Evolutionary conservation across 2,797 vertebrate species (phyloP).

Genomic region (Arctocebus calabarensis): DNA sequence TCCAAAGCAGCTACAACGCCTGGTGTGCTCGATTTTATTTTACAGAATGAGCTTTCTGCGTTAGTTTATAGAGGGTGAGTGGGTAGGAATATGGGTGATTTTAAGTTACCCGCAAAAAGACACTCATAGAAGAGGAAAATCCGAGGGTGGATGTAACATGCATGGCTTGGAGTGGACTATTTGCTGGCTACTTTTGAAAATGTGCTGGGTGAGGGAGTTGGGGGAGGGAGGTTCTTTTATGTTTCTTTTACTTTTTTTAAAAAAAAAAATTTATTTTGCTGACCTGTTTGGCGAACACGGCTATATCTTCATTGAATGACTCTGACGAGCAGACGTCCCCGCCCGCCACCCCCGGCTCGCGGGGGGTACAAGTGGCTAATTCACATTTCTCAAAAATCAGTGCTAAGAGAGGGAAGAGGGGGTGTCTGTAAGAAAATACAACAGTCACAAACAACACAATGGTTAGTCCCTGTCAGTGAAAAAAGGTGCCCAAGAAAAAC

Average conservation of each 20-base stretch:
- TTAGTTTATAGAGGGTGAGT: neutral
- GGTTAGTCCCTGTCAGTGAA: conserved; percentile 78
- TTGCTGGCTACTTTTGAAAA: conserved; percentile 61
- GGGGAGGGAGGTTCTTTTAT: neutral
- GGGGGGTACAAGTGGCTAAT: conserved; percentile 99
- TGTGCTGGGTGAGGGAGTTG: neutral
- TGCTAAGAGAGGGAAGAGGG: conserved; percentile 99
- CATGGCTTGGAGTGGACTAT: conserved; percentile 52
- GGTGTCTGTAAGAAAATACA: conserved; percentile 97
- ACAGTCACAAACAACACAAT: conserved; percentile 89
- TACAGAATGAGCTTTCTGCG: conserved; percentile 2
- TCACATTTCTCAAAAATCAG: conserved; percentile 99
- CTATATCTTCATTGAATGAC: conserved; percentile 99
- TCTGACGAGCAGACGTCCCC: conserved; percentile 99
- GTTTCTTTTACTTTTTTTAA: neutral
- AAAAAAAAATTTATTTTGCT: conserved; percentile 85
- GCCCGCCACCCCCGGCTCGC: conserved; percentile 99
- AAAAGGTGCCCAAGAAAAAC: conserved; percentile 71
- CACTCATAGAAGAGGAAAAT: neutral
- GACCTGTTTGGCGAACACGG: conserved; percentile 99
- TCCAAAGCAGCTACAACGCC: neutral
- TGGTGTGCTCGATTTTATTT: neutral
- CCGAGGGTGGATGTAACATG: neutral
- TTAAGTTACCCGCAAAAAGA: conserved; percentile 15
- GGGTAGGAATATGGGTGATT: neutral